Base-by-base conservation (phyloP, 2,888 invertebrate species). In the Drosophila multiciliata region DNA sequence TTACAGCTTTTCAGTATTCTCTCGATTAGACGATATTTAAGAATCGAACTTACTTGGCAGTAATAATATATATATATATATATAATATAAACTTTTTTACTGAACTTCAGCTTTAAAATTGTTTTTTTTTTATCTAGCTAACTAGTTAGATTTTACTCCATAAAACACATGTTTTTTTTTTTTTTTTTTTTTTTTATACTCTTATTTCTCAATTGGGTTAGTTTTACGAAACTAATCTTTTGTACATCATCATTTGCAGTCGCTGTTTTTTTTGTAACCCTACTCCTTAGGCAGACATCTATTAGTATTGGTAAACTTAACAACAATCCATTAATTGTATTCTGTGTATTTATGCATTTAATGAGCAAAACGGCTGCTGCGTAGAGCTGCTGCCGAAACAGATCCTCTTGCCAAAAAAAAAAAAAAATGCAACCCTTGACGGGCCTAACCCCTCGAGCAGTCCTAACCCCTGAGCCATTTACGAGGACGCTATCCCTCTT, bases 281-380 rank as follows among this genome's bases (percentile, higher is more conserved):
- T 23, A 45, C 23, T 15, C 8, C 23, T 26, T 5, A 1, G 7
- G 49, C 5, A 26, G 9, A 26, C 17, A 17, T 49, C 45, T 4
- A 45, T 45, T 45, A 15, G 45, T 23, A 45, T 45, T 45, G 20
- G 20, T 15, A 15, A 60, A 61, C 54, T 29, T 57, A 53, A 40
- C 55, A 42, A 61, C 60, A 42, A 76, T 52, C 35, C 77, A 76
- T 73, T 73, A 76, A 69, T 52, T 73, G 66, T 35, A 42, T 52
- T 40, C 50, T 50, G 38, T 40, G 65, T 40, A 32, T 48, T 65
- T 29, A 17, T 23, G 36, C 7, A 36, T 26, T n/a, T 17, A 23
- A 23, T 23, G 45, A 15, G 23, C n/a, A 45, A 15, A 23, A 23
- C 45, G 45, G 23, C 45, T 23, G 38, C 38, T 38, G 45, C 20